Conservation (phyloP, 2,113 vertebrate genomes). For the Bujurquina vittata region DNA sequence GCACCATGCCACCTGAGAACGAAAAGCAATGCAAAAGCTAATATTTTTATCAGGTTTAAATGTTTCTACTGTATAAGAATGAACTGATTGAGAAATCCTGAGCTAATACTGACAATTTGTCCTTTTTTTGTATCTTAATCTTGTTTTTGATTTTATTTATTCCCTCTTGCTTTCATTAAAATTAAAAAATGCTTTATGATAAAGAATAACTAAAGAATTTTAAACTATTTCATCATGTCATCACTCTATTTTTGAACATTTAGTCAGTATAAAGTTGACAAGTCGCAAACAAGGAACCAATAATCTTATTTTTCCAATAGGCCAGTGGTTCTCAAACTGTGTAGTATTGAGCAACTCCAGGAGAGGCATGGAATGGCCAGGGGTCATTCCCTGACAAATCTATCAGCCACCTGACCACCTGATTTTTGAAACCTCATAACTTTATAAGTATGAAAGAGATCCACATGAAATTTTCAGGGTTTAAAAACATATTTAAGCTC, state of each 20-base stretch:
- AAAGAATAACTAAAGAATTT: neutral
- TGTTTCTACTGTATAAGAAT: neutral
- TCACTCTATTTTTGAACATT: neutral
- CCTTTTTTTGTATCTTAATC: neutral
- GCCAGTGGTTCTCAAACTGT: neutral
- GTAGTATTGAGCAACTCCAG: neutral
- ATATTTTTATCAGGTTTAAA: too few species aligned
- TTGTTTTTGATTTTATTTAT: rapidly evolving
- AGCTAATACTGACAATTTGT: neutral
- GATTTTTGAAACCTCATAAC: neutral
- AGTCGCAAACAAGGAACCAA: neutral
- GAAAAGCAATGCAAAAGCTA: neutral
- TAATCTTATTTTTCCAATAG: neutral
- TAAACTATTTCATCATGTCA: neutral
- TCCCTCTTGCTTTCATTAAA: neutral
- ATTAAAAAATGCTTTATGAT: neutral
- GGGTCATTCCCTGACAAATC: neutral
- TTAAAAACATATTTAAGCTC: too few species aligned
- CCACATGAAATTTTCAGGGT: neutral
- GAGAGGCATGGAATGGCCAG: neutral
- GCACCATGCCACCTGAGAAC: conserved; percentile 89
- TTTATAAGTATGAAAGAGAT: neutral
- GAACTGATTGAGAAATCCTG: neutral
- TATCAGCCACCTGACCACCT: neutral
- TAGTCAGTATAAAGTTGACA: too few species aligned